Evolutionary conservation across 2,113 vertebrate species (phyloP), one percentile per base, ranked within the genome.

Genomic region (Eudyptes chrysolophus): DNA sequence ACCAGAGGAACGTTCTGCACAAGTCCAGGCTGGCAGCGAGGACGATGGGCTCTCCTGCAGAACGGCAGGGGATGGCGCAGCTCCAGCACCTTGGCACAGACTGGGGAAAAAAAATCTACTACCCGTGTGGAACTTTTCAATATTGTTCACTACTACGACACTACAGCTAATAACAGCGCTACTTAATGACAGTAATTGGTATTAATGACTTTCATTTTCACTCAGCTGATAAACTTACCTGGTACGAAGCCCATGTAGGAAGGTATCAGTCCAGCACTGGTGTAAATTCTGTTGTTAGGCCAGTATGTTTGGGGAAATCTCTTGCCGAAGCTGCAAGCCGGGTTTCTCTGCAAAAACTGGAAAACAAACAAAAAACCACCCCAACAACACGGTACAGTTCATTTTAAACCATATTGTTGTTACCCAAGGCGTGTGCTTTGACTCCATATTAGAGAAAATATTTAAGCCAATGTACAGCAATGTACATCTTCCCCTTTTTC

Each of bases 191-290:
- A 13, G 36, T 70, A 85, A 95, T 93, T 76, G 82, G 36, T 4
- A 16, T 46, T 26, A 74, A 66, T 11, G 66, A 42, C 87, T 92
- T 42, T 38, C 3, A 1, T 78, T 88, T 77, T 84, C 46, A 5
- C 20, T 54, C 72, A 40, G 77, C 81, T 69, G 89, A 38, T 51
- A 21, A 54, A 98, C 97, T 97, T 69, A 98, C 98, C 20, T 8
- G 98, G 98, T 22, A 98, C 68, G 4, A 98, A 98, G 24, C 98
- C 98, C 0, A 12, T 40, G 60, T 98, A 98, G 95, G 83, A 94
- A 3, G 98, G 98, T 2, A 94, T 84, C 69, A 98, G 95, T 20
- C 98, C 98, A 3, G 48, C 87, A 25, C 90, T 96, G 64, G 3
- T 94, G 88, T 98, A 98, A 80, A 98, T 94, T 40, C 66, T 92